Percentiles rank a stretch among this genome's conserved stretches.
Conservation (phyloP, 2,888 invertebrate genomes). For the Drosophila paranaensis region DNA sequence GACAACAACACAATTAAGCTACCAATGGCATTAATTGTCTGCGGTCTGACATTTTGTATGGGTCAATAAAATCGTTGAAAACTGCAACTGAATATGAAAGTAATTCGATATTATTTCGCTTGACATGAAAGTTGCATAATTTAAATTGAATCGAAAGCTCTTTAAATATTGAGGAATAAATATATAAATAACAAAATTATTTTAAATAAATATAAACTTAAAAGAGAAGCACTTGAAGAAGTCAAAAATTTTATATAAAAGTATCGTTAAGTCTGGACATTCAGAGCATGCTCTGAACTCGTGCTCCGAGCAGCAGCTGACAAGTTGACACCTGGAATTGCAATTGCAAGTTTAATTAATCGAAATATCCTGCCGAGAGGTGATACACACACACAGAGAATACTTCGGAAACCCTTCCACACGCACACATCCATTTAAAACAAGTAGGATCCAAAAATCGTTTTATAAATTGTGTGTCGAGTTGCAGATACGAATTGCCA, state of each 20-base stretch:
- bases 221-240: too few species aligned
- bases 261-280: neutral
- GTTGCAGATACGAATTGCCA: constrained; percentile 50
- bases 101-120: neutral
- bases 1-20: neutral
- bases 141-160: neutral
- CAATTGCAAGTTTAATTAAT: constrained; percentile 70
- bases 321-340: constrained; percentile 31
- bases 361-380: constrained; percentile 41
- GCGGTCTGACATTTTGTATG: neutral
- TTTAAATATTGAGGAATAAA: neutral
- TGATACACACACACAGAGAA: neutral
- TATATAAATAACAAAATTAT: too few species aligned
- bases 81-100: too few species aligned
- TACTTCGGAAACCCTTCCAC: constrained; percentile 6
- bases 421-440: constrained; percentile 43
- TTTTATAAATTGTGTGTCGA: constrained; percentile 66
- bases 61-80: neutral
- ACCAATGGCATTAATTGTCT: neutral
- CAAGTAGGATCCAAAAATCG: constrained; percentile 52
- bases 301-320: constrained; percentile 7
- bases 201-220: too few species aligned
- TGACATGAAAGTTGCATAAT: neutral
- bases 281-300: neutral
- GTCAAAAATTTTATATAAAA: neutral